These are phyloP conservation scores for Orius insidiosus DNA, from an alignment of 1,140 invertebrate species.

Conservation along the genomic window DNA sequence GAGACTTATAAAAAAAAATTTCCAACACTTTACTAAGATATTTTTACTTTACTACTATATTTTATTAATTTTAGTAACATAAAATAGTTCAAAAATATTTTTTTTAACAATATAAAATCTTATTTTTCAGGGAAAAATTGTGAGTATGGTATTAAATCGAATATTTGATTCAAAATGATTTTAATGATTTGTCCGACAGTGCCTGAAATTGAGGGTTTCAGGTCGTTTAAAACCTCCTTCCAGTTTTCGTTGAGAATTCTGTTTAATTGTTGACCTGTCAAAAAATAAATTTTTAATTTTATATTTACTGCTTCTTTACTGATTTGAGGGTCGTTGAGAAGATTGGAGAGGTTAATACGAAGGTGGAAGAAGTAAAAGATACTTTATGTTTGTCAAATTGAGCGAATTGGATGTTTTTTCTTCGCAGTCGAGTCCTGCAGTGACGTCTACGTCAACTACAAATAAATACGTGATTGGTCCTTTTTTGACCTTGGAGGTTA, in stretches of 20 bases:
- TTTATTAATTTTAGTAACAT: too few species aligned
- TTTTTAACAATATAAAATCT: too few species aligned
- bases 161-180: constrained; percentile 27
- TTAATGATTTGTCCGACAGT: constrained; percentile 29
- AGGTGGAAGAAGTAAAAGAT: constrained; percentile 1
- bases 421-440: constrained; percentile 11
- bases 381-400: constrained; percentile 9
- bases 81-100: too few species aligned
- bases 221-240: constrained; percentile 30
- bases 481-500: neutral
- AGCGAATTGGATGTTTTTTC: constrained; percentile 8
- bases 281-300: constrained; percentile 1
- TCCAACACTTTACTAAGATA: too few species aligned
- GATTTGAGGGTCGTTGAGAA: constrained; percentile 21
- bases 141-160: constrained; percentile 26
- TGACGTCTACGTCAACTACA: constrained; percentile 9
- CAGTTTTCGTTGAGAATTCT: constrained; percentile 38
- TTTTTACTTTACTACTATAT: too few species aligned
- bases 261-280: constrained; percentile 27
- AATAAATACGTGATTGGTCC: too few species aligned
- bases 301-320: constrained; percentile 14
- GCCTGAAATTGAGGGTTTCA: constrained; percentile 27
- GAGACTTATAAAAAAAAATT: too few species aligned
- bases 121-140: constrained; percentile 13
- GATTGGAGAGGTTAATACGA: constrained; percentile 14